Conservation (phyloP, 2,888 invertebrate species). For the Chrysolina americana region DNA sequence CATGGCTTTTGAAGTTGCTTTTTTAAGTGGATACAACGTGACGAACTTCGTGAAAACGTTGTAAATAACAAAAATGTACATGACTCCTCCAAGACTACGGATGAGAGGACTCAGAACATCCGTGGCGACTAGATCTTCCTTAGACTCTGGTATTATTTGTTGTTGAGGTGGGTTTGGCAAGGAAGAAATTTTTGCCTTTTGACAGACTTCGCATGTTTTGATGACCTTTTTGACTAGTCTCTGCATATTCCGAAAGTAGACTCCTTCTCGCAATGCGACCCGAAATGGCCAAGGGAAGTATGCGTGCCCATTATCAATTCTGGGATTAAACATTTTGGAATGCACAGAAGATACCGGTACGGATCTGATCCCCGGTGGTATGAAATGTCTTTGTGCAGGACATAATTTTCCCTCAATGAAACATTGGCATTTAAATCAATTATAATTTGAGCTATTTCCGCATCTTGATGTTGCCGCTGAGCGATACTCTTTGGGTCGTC, state of each 20-base stretch:
- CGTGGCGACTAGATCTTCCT: constrained; percentile 24
- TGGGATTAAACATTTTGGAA: no score
- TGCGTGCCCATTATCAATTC: no score
- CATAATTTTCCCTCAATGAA: no score
- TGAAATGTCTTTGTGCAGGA: no score
- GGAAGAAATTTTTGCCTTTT: constrained; percentile 22
- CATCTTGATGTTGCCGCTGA: no score
- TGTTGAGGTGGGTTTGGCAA: constrained; percentile 18
- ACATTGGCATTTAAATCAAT: no score
- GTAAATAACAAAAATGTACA: constrained; percentile 20
- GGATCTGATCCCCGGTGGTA: no score
- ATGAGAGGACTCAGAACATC: constrained; percentile 20
- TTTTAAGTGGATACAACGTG: constrained; percentile 26
- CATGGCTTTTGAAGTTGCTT: constrained; percentile 26
- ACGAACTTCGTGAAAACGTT: constrained; percentile 33
- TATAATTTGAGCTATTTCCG: no score
- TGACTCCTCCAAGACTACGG: constrained; percentile 20
- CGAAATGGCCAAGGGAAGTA: no score
- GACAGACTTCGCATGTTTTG: constrained; percentile 21
- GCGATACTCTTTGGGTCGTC: no score
- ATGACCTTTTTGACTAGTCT: background rate
- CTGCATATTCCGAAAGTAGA: constrained; percentile 9
- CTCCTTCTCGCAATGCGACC: background rate
- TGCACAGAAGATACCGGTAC: no score
- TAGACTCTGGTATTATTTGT: constrained; percentile 19